These are phyloP conservation scores for Mormyrops attenuatus DNA, from an alignment of 2,797 vertebrate genomes.

Conservation along the genomic window DNA sequence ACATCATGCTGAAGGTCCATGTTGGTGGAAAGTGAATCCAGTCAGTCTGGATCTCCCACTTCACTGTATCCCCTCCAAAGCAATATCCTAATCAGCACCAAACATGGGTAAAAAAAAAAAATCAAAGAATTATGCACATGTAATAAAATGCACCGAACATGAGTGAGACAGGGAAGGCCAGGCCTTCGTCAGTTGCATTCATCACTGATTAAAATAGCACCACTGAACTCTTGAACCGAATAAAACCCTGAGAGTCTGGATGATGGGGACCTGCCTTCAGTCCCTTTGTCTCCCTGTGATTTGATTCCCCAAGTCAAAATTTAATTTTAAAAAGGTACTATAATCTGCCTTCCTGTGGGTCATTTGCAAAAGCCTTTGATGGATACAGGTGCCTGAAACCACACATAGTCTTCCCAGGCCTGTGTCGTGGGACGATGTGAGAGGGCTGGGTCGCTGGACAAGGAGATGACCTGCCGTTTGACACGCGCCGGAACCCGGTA, in stretches of 20 bases:
- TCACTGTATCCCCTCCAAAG: neutral
- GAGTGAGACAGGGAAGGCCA: neutral
- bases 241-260: neutral
- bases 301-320: neutral
- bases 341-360: neutral
- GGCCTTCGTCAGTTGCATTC: neutral
- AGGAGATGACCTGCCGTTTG: constrained; percentile 68
- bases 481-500: constrained; percentile 77
- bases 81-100: neutral
- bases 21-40: neutral
- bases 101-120: neutral
- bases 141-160: constrained; percentile 34
- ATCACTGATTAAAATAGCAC: constrained; percentile 13
- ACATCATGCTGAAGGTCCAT: neutral
- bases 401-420: constrained; percentile 77
- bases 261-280: neutral
- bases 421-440: constrained; percentile 11
- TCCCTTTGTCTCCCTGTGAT: neutral
- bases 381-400: constrained; percentile 86
- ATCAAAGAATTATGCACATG: constrained; percentile 19
- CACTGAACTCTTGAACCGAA: neutral
- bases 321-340: neutral
- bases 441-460: constrained; percentile 63
- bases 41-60: neutral
- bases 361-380: constrained; percentile 75